A percentile compares a stretch with the other conserved stretches of the same genome.
Conservation (phyloP, 2,113 vertebrate species). For the Danionella cerebrum region DNA sequence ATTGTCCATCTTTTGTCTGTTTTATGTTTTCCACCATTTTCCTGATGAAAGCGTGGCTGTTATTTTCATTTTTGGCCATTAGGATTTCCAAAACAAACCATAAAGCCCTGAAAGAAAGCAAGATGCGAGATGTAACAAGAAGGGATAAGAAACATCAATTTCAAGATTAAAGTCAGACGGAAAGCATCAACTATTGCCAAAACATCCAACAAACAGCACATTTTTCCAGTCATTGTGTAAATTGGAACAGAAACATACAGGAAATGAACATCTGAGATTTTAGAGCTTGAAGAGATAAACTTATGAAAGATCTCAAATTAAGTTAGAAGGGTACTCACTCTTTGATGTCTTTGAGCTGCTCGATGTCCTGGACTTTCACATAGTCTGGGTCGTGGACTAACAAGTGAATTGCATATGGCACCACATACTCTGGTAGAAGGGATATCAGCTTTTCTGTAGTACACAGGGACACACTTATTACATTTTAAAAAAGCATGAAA, state of each 20-base stretch:
- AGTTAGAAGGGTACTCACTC: constrained; percentile 74
- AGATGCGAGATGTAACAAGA: not conserved
- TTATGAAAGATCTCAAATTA: not conserved
- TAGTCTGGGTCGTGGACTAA: constrained; percentile 97
- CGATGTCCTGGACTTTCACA: constrained; percentile 95
- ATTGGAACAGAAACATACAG: not conserved
- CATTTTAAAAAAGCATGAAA: too few relatives aligned
- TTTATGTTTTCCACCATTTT: constrained; percentile 99
- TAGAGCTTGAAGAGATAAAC: not conserved
- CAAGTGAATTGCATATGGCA: constrained; percentile 95
- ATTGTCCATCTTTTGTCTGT: constrained; percentile 95
- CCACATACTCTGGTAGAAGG: constrained; percentile 94
- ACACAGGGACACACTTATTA: not conserved
- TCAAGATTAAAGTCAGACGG: constrained; percentile 2
- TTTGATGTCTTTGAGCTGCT: constrained; percentile 98
- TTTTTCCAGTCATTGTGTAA: not conserved
- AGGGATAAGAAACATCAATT: not conserved
- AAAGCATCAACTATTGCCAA: not conserved
- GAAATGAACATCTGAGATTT: not conserved
- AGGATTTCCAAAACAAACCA: constrained; percentile 98
- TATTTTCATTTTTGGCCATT: constrained; percentile 99
- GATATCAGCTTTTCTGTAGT: constrained; percentile 89
- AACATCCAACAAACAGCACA: constrained; percentile 2
- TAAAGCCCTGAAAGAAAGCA: constrained; percentile 70
- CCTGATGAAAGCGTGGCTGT: constrained; percentile 96